A percentile compares a stretch with the other conserved stretches of the same genome.
phyloP scores from a whole-genome alignment of 2,113 vertebrate species.

The Cottus gobio region DNA sequence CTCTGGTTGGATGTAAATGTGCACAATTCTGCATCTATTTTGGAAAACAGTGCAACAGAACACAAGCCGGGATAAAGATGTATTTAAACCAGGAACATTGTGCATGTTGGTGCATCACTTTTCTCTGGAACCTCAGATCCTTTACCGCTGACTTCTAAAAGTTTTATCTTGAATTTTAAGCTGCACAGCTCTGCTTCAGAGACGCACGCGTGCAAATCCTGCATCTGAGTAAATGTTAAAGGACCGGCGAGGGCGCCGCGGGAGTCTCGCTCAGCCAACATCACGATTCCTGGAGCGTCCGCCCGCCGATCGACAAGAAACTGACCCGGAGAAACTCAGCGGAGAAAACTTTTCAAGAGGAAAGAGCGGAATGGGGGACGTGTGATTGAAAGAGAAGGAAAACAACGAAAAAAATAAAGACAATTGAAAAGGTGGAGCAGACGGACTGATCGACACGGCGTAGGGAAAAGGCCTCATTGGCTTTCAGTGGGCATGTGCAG shows the following conservation, averaged over 20 bases:
- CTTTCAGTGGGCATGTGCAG: slow-evolving; percentile 73
- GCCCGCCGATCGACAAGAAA: slow-evolving; percentile 37
- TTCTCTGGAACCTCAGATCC: background rate
- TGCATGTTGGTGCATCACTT: background rate
- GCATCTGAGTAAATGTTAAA: slow-evolving; percentile 35
- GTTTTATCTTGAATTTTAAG: slow-evolving; percentile 9
- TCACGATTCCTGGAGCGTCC: slow-evolving; percentile 13
- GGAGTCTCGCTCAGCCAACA: slow-evolving; percentile 24
- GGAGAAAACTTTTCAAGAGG: slow-evolving; percentile 30
- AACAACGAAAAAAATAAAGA: slow-evolving; percentile 41
- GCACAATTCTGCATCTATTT: background rate
- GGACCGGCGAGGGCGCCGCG: slow-evolving; percentile 25
- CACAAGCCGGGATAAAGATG: no score
- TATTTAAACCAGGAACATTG: background rate
- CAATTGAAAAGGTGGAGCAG: slow-evolving; percentile 10
- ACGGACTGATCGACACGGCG: slow-evolving; percentile 32
- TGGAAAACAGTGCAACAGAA: background rate
- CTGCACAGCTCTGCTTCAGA: background rate
- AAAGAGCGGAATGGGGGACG: slow-evolving; percentile 2
- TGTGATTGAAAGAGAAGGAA: slow-evolving; percentile 38
- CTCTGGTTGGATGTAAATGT: background rate
- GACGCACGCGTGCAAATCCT: slow-evolving; percentile 17
- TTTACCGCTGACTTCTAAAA: slow-evolving; percentile 2
- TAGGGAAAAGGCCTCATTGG: slow-evolving; percentile 70
- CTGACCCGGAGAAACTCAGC: background rate